Evolutionary conservation across 2,888 invertebrate genomes (phyloP).

Genomic region (Pyrochroa serraticornis): DNA sequence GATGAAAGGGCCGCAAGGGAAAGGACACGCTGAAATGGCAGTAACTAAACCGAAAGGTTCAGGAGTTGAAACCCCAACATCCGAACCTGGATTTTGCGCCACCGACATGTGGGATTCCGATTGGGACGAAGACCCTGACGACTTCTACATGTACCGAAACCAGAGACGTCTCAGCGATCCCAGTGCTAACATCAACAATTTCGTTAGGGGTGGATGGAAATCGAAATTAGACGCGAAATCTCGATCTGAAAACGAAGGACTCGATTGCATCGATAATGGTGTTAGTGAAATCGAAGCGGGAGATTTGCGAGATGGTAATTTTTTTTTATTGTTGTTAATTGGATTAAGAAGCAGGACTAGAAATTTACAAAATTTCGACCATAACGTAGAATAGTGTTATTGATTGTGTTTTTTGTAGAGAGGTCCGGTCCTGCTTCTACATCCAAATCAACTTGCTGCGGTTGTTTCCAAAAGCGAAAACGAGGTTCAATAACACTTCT

Average conservation of each 20-base stretch:
- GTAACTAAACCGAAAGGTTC: constrained; percentile 91
- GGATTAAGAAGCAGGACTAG: constrained; percentile 48
- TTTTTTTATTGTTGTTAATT: constrained; percentile 22
- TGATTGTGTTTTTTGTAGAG: constrained; percentile 52
- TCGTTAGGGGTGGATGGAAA: constrained; percentile 82
- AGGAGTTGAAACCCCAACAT: constrained; percentile 93
- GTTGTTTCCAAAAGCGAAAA: constrained; percentile 55
- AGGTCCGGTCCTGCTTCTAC: constrained; percentile 58
- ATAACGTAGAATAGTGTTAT: background rate
- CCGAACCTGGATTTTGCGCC: constrained; percentile 83
- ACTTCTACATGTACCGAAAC: constrained; percentile 68
- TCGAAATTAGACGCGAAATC: constrained; percentile 72
- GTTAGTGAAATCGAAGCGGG: constrained; percentile 93
- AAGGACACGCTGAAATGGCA: constrained; percentile 97
- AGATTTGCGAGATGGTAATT: constrained; percentile 86
- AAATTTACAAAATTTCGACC: constrained; percentile 21
- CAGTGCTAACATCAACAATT: constrained; percentile 86
- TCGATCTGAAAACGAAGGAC: constrained; percentile 90
- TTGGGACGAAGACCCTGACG: constrained; percentile 87
- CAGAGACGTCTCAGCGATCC: constrained; percentile 91
- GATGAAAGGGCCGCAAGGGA: constrained; percentile 97
- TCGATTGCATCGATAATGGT: constrained; percentile 83
- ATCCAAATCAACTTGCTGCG: constrained; percentile 56
- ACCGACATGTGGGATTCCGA: constrained; percentile 90
- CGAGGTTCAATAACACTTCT: constrained; percentile 59